A percentile compares a stretch with the other conserved stretches of the same genome.
phyloP scores from a whole-genome alignment of 2,797 vertebrate species.

The Tarsius wallacei region DNA sequence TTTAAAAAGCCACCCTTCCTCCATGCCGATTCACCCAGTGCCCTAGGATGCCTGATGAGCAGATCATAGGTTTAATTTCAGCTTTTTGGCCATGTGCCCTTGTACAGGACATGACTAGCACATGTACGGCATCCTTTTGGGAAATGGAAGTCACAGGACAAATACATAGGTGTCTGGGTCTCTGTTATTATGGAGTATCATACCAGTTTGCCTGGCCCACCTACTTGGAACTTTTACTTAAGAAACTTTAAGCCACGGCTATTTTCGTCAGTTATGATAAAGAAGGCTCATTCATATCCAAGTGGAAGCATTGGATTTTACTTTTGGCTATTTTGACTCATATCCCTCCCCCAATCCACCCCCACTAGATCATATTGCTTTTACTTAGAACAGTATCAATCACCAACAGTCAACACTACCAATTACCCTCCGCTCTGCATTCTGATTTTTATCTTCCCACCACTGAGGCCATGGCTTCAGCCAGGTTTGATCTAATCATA shows the following conservation, averaged over 20 bases:
- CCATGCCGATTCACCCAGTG: not conserved
- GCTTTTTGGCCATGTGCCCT: not conserved
- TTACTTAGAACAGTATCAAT: constrained; percentile 29
- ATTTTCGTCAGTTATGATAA: not conserved
- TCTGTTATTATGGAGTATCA: not conserved
- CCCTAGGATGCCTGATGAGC: not conserved
- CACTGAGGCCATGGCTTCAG: not conserved
- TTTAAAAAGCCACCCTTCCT: not conserved
- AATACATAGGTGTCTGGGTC: not conserved
- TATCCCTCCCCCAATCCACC: not conserved
- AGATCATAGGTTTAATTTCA: not conserved
- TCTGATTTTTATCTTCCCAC: constrained; percentile 21
- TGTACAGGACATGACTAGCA: not conserved
- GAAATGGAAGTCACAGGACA: not conserved
- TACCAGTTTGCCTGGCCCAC: not conserved
- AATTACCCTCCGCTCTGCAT: not conserved
- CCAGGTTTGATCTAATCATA: not conserved
- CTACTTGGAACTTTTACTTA: not conserved
- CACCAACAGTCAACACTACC: not conserved
- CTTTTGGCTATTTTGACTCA: not conserved
- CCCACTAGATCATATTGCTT: not conserved
- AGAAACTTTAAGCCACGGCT: not conserved
- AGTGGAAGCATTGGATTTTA: not conserved
- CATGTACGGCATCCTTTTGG: not conserved
- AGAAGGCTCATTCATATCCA: not conserved